These are phyloP conservation scores for Drosophila yooni DNA, from an alignment of 2,888 invertebrate species.

Conservation along the genomic window DNA sequence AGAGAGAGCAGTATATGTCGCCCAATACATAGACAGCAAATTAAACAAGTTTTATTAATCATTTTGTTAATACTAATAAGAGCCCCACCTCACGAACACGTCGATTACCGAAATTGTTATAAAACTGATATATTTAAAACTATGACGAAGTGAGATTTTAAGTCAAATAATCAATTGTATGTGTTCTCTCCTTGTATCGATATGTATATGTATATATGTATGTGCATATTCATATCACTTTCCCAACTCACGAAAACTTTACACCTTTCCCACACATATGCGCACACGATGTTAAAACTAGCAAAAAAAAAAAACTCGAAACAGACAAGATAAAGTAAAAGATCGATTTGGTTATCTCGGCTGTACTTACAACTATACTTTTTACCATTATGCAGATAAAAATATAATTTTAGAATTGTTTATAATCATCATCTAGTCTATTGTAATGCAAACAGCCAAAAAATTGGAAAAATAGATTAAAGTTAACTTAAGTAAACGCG, in stretches of 20 bases:
- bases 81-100: slow-evolving; percentile 1
- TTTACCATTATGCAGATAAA: neutral
- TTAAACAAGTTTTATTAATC: neutral
- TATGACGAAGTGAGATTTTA: neutral
- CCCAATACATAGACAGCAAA: neutral
- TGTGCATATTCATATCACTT: slow-evolving; percentile 5
- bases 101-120: neutral
- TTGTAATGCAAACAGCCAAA: neutral
- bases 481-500: neutral
- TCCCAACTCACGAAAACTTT: slow-evolving; percentile 13
- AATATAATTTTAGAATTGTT: neutral
- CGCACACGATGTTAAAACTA: neutral
- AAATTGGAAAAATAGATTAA: neutral
- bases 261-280: neutral
- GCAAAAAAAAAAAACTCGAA: neutral
- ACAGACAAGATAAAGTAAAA: neutral
- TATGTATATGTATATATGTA: neutral
- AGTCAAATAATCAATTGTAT: slow-evolving; percentile 3
- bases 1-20: neutral
- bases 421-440: neutral
- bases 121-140: neutral
- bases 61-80: slow-evolving; percentile 3
- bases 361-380: neutral
- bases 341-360: neutral
- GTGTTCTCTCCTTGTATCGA: neutral